phyloP scores from a whole-genome alignment of 2,113 vertebrate genomes.

The Reinhardtius hippoglossoides region DNA sequence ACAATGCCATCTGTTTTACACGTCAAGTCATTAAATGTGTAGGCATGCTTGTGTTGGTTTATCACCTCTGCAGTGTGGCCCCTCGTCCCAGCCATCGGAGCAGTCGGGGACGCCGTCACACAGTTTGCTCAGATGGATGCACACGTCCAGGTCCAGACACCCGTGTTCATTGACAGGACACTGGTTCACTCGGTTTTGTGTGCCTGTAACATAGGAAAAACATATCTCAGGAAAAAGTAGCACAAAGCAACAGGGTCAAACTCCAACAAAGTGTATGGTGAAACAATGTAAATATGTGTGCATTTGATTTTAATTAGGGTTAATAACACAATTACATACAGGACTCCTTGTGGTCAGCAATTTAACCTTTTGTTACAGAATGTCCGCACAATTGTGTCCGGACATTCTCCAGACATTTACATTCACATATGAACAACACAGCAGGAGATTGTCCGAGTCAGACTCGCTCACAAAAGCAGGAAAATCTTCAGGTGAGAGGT shows the following conservation, averaged over 20 bases:
- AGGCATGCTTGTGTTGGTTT: not conserved
- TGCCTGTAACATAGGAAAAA: slow-evolving; percentile 82
- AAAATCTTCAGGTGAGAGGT: too few relatives aligned
- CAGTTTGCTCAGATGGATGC: slow-evolving; percentile 92
- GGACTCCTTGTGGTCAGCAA: not conserved
- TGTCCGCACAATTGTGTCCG: too few relatives aligned
- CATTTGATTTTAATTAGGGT: too few relatives aligned
- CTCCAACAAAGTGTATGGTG: not conserved
- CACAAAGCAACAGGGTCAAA: not conserved
- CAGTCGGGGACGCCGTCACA: slow-evolving; percentile 92
- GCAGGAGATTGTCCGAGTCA: too few relatives aligned
- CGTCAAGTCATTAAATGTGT: not conserved
- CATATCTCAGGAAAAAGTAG: slow-evolving; percentile 1
- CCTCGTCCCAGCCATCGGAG: slow-evolving; percentile 91
- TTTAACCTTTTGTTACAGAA: not conserved
- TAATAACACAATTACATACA: not conserved
- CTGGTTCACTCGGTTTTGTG: slow-evolving; percentile 88
- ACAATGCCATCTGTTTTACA: slow-evolving; percentile 2
- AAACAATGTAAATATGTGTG: too few relatives aligned
- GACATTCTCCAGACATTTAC: too few relatives aligned
- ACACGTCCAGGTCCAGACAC: slow-evolving; percentile 91
- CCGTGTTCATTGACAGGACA: slow-evolving; percentile 94
- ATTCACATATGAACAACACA: too few relatives aligned
- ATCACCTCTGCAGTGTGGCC: slow-evolving; percentile 92
- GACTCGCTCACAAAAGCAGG: too few relatives aligned